Evolutionary conservation across 1,140 invertebrate genomes (phyloP).

Genomic region (Drosophila kikkawai): DNA sequence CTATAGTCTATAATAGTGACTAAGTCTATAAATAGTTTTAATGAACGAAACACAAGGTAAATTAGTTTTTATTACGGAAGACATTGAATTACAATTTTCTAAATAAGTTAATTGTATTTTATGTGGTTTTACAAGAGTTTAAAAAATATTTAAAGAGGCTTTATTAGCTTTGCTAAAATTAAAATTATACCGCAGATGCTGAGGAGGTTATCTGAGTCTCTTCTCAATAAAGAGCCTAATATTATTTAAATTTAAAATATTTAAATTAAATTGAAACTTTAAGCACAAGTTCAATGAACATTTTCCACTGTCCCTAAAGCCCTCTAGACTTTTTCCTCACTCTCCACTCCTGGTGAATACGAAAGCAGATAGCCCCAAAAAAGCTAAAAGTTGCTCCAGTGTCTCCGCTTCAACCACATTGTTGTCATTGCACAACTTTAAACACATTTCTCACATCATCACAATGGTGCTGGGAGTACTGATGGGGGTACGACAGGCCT

Average conservation of each 20-base stretch:
- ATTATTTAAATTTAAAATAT: too few relatives aligned
- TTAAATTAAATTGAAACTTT: too few relatives aligned
- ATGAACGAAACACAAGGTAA: background rate
- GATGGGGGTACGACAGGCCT: slow-evolving; percentile 47
- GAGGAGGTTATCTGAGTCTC: background rate
- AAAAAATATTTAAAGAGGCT: background rate
- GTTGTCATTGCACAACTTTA: slow-evolving; percentile 64
- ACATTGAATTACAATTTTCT: background rate
- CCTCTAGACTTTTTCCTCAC: background rate
- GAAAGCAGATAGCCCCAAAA: slow-evolving; percentile 24
- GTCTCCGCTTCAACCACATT: slow-evolving; percentile 49
- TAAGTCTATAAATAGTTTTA: background rate
- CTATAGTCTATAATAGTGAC: background rate
- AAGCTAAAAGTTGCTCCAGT: slow-evolving; percentile 50
- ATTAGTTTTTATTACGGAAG: background rate
- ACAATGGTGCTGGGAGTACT: slow-evolving; percentile 24
- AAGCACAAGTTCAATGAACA: too few relatives aligned
- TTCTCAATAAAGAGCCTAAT: too few relatives aligned
- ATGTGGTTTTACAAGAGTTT: background rate
- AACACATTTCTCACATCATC: slow-evolving; percentile 52
- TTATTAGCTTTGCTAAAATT: too few relatives aligned
- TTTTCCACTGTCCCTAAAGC: background rate
- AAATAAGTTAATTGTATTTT: background rate
- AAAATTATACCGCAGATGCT: too few relatives aligned
- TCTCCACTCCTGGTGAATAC: background rate